These are phyloP conservation scores for Synanthedon myopaeformis DNA, from an alignment of 2,888 invertebrate species.

Conservation along the genomic window DNA sequence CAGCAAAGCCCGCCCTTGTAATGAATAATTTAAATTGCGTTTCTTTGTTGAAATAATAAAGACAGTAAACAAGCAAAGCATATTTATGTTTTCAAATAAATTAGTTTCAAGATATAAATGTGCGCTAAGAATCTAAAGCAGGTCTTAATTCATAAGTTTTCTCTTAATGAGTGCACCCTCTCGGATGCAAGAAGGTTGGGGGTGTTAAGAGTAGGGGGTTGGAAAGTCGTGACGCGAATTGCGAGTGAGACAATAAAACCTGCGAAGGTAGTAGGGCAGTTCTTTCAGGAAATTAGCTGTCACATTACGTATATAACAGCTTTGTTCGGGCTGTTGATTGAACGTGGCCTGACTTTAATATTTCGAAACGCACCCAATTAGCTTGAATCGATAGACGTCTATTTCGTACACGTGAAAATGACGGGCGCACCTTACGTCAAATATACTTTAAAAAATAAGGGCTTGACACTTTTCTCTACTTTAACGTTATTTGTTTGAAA, in stretches of 20 bases:
- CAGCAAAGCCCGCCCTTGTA: too few relatives aligned
- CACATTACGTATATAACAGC: slow-evolving; percentile 56
- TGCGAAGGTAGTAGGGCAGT: slow-evolving; percentile 34
- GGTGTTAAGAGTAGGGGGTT: slow-evolving; percentile 1
- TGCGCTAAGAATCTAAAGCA: slow-evolving; percentile 17
- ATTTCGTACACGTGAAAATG: slow-evolving; percentile 6
- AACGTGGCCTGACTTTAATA: slow-evolving; percentile 4
- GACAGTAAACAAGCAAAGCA: too few relatives aligned
- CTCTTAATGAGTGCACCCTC: slow-evolving; percentile 7
- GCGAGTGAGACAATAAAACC: slow-evolving; percentile 40
- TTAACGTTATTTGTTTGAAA: too few relatives aligned
- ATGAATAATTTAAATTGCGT: too few relatives aligned
- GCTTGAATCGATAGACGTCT: slow-evolving; percentile 12
- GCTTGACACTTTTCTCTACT: too few relatives aligned
- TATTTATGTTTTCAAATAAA: too few relatives aligned
- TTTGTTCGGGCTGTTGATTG: slow-evolving; percentile 27
- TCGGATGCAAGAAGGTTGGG: slow-evolving; percentile 1
- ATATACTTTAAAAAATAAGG: background rate
- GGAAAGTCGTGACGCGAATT: slow-evolving; percentile 45
- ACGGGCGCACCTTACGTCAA: background rate
- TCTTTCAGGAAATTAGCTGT: slow-evolving; percentile 62
- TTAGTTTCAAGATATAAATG: background rate
- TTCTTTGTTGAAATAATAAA: too few relatives aligned
- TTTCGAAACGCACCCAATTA: slow-evolving; percentile 7
- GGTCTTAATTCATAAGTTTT: slow-evolving; percentile 63